phyloP scores from a whole-genome alignment of 1,140 invertebrate genomes.

The Littorina saxatilis region DNA sequence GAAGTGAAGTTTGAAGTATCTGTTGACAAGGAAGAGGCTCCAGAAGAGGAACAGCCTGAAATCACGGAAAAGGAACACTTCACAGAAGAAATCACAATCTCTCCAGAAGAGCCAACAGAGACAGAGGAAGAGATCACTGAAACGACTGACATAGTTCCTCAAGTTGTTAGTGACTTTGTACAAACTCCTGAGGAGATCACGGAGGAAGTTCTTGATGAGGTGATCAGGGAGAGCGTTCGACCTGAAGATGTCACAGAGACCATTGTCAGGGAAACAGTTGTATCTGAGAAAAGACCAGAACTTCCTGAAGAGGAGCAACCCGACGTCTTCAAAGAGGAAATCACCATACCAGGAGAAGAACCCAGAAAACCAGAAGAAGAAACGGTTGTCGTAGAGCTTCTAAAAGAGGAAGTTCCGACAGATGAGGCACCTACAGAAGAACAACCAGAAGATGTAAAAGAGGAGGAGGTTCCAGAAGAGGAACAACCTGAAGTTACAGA shows the following conservation, averaged over 20 bases:
- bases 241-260: no score
- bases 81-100: slow-evolving; percentile 19
- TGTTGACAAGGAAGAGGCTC: no score
- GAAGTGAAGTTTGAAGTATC: neutral
- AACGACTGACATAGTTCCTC: slow-evolving; percentile 24
- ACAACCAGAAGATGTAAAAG: neutral
- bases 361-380: neutral
- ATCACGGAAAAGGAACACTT: no score
- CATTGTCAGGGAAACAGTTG: no score
- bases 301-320: slow-evolving; percentile 18
- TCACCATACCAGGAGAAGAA: neutral
- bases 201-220: no score
- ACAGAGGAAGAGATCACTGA: slow-evolving; percentile 42
- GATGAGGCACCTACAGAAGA: neutral
- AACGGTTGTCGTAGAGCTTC: neutral
- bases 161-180: slow-evolving; percentile 26
- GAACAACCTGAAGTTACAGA: neutral
- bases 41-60: slow-evolving; percentile 10
- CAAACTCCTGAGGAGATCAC: no score
- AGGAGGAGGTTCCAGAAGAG: neutral
- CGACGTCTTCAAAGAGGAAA: slow-evolving; percentile 23
- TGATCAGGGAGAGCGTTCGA: no score
- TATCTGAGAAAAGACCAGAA: no score
- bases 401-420: no score
- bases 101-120: slow-evolving; percentile 27